phyloP scores from a whole-genome alignment of 2,113 vertebrate species.

The Gadus macrocephalus region DNA sequence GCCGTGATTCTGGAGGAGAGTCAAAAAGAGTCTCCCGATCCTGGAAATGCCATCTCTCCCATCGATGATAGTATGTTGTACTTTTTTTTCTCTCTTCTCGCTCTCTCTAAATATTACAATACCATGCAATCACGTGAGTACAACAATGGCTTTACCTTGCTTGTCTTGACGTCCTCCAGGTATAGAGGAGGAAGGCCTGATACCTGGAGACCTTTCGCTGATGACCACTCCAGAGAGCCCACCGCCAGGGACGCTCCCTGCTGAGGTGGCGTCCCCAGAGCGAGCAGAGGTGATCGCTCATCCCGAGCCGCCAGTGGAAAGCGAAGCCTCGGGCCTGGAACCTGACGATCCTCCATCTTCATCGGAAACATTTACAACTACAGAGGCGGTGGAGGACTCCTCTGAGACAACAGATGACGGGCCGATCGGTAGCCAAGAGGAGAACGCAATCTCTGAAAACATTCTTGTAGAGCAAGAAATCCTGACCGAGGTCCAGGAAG shows the following conservation, averaged over 20 bases:
- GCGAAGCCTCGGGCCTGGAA: conserved; percentile 54
- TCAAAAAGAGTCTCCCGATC: conserved; percentile 16
- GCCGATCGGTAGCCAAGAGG: conserved; percentile 4
- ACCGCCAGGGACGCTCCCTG: conserved; percentile 24
- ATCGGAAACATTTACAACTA: conserved; percentile 16
- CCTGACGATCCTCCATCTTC: background rate
- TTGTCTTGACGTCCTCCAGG: conserved; percentile 40
- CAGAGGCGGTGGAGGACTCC: conserved; percentile 15
- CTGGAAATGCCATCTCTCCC: conserved; percentile 15
- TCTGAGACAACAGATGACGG: conserved; percentile 12
- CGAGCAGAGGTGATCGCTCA: conserved; percentile 19
- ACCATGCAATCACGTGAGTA: no score
- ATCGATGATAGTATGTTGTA: conserved; percentile 40
- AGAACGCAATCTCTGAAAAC: conserved; percentile 9
- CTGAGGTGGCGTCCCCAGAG: conserved; percentile 21
- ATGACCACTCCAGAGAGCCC: conserved; percentile 17
- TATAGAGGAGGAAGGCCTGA: conserved; percentile 54
- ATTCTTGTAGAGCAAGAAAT: conserved; percentile 12
- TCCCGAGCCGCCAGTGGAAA: conserved; percentile 41
- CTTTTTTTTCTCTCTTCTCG: background rate
- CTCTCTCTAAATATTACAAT: no score
- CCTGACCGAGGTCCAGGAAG: conserved; percentile 12
- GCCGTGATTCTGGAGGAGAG: conserved; percentile 58
- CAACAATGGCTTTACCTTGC: no score
- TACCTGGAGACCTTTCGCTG: conserved; percentile 41